Base-by-base conservation (phyloP, 2,113 vertebrate species). In the Lonchura striata region DNA sequence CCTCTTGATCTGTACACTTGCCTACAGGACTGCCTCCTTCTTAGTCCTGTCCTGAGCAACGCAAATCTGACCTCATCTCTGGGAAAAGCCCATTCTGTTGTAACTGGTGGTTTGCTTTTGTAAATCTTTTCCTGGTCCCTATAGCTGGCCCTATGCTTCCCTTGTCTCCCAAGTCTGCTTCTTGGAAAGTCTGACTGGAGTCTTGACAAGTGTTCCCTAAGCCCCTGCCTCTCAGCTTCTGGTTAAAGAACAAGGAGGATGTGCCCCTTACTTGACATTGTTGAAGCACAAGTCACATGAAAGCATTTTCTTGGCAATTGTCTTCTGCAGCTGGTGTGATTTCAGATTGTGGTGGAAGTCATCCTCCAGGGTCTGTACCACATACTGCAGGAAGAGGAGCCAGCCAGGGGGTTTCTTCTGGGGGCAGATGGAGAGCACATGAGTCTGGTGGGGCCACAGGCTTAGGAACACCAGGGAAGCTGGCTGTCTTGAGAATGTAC, bases 321-420 rank as follows among this genome's bases (percentile, higher is more conserved):
- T 98, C 7, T 97, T 97, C 46, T 98, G 97, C 59, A 98, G 97
- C 64, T 92, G 42, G 41, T 97, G 97, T 28, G 88, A 71, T 52
- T 96, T 96, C 75, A 98, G 79, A 54, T 94, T 98, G 54, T 97
- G 95, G 65, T 98, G 97, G 91, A 99, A 99, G 87, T 99, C 99
- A 2, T 99, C 99, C 83, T 99, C 98, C 81, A 99, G 96, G 33
- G 99, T 99, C 96, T 99, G 99, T 2, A 99, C 97, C 16, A 98
- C 97, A 0, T 99, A 99, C 63, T 99, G 99, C 89, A 99, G 95
- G 69, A 99, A 97, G 77, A 99, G 98, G 54, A 98, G 92, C n/a
- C 97, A 86, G 15, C 98, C 97, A 3, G 98, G 98, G 59, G 98
- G 98, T 97, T 97, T 97, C 14, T 97, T 86, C 98, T 98, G 86